A percentile compares a stretch with the other conserved stretches of the same genome.
These are phyloP conservation scores for Drosophila littoralis DNA, from an alignment of 1,140 invertebrate genomes.

Conservation along the genomic window DNA sequence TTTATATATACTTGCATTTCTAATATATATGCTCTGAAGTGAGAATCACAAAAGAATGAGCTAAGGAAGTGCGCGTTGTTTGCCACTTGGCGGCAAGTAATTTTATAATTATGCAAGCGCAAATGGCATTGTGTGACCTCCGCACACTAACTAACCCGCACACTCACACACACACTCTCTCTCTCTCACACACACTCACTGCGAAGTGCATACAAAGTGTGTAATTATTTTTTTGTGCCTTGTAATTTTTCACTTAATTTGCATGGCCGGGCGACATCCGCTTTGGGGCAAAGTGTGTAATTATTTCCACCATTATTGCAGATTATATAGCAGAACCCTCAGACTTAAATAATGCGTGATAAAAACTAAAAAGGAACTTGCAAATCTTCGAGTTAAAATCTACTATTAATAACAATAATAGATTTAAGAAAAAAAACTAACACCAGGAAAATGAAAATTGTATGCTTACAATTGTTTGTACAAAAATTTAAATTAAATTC, in stretches of 20 bases:
- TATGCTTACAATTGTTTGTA: too few species aligned
- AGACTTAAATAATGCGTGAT: constrained; percentile 18
- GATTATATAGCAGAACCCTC: constrained; percentile 2
- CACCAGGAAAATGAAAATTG: not conserved
- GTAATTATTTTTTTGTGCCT: constrained; percentile 76
- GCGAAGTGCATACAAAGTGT: constrained; percentile 73
- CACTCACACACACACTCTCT: constrained; percentile 7
- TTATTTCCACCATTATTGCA: constrained; percentile 57
- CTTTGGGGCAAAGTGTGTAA: constrained; percentile 55
- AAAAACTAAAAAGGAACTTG: not conserved
- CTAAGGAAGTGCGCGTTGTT: constrained; percentile 72
- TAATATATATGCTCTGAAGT: constrained; percentile 9
- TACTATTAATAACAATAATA: not conserved
- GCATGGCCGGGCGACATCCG: constrained; percentile 72
- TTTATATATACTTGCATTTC: not conserved
- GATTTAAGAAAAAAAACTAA: not conserved
- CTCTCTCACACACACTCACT: constrained; percentile 10
- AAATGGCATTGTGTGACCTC: constrained; percentile 74
- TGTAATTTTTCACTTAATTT: constrained; percentile 79
- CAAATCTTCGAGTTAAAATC: not conserved
- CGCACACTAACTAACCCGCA: constrained; percentile 15
- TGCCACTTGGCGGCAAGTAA: constrained; percentile 70
- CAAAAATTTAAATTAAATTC: too few species aligned
- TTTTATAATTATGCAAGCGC: constrained; percentile 78
- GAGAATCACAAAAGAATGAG: constrained; percentile 45